Evolutionary conservation across 2,888 invertebrate genomes (phyloP).

Genomic region (Tetragonula carbonaria): DNA sequence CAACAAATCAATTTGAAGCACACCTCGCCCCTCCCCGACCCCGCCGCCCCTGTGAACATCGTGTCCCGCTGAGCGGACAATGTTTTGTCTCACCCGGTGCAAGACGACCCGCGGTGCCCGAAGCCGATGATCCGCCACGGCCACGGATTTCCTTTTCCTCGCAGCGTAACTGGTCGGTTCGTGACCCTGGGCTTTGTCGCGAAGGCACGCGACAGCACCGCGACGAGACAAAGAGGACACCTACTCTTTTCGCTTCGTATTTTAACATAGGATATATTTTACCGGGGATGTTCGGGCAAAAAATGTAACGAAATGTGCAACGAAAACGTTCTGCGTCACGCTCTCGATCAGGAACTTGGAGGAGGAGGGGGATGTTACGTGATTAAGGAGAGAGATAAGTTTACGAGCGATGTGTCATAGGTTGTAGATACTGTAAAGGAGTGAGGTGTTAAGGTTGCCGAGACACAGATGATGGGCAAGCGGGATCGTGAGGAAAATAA

Average conservation of each 20-base stretch:
- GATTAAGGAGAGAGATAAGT: too few species aligned
- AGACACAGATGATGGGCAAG: too few species aligned
- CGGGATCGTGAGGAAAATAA: too few species aligned
- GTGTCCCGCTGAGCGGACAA: conserved; percentile 69
- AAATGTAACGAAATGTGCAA: too few species aligned
- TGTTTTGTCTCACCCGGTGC: conserved; percentile 66
- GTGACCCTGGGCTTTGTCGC: conserved; percentile 55
- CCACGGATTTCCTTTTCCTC: conserved; percentile 53
- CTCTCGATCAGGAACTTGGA: too few species aligned
- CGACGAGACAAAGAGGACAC: not conserved
- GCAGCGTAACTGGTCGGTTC: conserved; percentile 34
- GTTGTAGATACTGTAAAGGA: too few species aligned
- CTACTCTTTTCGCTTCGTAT: not conserved
- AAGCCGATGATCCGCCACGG: conserved; percentile 13
- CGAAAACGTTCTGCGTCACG: too few species aligned
- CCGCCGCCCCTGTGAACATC: conserved; percentile 59
- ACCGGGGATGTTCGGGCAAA: too few species aligned
- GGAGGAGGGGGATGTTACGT: too few species aligned
- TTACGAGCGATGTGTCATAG: too few species aligned
- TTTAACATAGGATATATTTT: too few species aligned
- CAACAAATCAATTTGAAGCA: conserved; percentile 71
- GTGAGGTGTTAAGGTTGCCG: too few species aligned
- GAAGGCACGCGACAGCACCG: conserved; percentile 48
- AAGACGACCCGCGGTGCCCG: conserved; percentile 53
- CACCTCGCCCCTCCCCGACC: conserved; percentile 49